Evolutionary conservation across 2,113 vertebrate genomes (phyloP).

Genomic region (Rhinoptilus africanus): DNA sequence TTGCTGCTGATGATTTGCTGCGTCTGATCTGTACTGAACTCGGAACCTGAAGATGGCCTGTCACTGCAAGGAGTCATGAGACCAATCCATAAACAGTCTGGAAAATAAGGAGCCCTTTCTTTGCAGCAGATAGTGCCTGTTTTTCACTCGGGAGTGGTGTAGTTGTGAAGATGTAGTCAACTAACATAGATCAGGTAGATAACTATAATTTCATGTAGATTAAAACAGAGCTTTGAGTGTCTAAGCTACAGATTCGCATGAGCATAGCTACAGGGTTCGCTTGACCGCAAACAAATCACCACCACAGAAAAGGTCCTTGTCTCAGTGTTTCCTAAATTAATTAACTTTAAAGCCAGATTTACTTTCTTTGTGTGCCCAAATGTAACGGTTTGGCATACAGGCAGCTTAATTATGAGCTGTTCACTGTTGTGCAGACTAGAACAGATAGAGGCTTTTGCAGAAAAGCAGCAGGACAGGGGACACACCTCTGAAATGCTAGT

Average conservation of each 20-base stretch:
- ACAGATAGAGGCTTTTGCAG: neutral
- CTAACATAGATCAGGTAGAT: neutral
- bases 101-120: neutral
- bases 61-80: constrained; percentile 5
- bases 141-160: neutral
- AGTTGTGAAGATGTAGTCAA: neutral
- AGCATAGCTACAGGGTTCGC: neutral
- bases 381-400: neutral
- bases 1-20: neutral
- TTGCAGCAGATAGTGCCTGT: neutral
- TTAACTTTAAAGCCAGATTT: neutral
- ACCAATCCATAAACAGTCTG: neutral
- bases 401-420: neutral
- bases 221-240: neutral
- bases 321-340: neutral
- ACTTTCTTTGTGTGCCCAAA: neutral
- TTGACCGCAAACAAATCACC: neutral
- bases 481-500: neutral
- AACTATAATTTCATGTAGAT: neutral
- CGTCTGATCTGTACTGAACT: neutral
- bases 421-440: neutral
- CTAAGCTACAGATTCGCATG: neutral
- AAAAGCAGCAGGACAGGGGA: neutral
- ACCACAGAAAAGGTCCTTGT: neutral
- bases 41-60: constrained; percentile 57